phyloP scores from a whole-genome alignment of 2,113 vertebrate genomes.

The pig (Sus scrofa) region T2T-Sscrofa CM000824.6:227492001-227492500 shows the following conservation, averaged over 20 bases:
- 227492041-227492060: accelerated
- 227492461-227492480: background rate
- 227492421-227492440: background rate
- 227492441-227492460: accelerated
- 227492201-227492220: background rate
- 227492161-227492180: background rate
- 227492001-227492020: accelerated
- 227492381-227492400: accelerated
- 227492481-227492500: accelerated
- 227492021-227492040: accelerated
- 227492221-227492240: background rate
- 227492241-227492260: accelerated
- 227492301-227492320: background rate
- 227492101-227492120: accelerated
- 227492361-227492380: background rate
- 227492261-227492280: background rate
- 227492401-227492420: accelerated
- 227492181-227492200: background rate
- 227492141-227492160: accelerated
- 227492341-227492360: too few relatives aligned
- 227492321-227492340: too few relatives aligned
- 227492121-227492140: accelerated
- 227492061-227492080: accelerated
- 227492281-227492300: background rate
- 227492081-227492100: accelerated